phyloP scores from a whole-genome alignment of 2,113 vertebrate genomes.

The Prunella fulvescens region DNA sequence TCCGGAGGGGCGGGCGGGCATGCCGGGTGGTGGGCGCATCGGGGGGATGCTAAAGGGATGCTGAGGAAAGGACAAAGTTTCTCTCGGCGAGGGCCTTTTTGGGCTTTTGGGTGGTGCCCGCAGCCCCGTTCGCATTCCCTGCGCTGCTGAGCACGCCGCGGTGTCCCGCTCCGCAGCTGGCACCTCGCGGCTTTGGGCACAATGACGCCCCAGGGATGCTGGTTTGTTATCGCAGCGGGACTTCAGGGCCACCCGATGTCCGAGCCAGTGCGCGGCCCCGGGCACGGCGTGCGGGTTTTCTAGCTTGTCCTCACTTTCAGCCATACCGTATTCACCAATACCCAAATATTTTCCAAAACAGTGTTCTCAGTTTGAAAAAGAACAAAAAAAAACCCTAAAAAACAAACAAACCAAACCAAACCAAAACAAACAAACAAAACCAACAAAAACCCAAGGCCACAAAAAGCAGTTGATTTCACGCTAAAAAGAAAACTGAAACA shows the following conservation, averaged over 20 bases:
- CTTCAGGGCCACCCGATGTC: background rate
- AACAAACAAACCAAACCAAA: background rate
- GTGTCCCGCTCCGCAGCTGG: background rate
- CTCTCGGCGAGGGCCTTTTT: accelerated
- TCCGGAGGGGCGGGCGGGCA: background rate
- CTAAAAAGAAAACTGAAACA: accelerated
- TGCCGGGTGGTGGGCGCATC: background rate
- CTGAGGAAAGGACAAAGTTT: background rate
- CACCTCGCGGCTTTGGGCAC: background rate
- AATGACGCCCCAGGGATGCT: accelerated
- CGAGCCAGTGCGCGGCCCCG: background rate
- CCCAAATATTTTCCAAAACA: background rate
- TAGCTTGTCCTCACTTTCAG: too few species aligned
- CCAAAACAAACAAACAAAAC: too few species aligned
- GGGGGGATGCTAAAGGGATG: accelerated
- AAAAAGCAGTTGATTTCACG: background rate
- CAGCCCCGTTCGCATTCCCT: accelerated
- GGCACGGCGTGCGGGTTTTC: too few species aligned
- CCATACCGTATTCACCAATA: accelerated
- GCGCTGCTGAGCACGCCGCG: accelerated
- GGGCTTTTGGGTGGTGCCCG: background rate
- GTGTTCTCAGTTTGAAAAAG: accelerated
- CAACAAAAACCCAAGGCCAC: background rate
- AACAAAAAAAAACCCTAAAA: too few species aligned
- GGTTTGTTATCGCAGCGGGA: accelerated